Evolutionary conservation across 2,888 invertebrate species (phyloP).

Genomic region (Coleophora flavipennella): DNA sequence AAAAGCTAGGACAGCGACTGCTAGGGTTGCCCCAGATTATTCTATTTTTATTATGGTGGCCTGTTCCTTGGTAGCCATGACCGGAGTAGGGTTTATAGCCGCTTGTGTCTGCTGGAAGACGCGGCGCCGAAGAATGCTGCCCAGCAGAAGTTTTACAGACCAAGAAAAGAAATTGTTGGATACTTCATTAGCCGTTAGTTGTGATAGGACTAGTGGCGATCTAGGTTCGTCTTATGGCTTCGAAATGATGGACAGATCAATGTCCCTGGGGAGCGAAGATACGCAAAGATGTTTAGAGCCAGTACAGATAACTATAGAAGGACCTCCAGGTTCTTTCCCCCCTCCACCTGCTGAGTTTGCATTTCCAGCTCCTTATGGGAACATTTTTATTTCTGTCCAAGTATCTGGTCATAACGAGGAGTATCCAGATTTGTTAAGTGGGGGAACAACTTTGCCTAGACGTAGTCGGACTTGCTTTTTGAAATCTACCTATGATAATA

Average conservation of each 20-base stretch:
- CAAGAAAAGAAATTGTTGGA: constrained; percentile 91
- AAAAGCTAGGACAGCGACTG: constrained; percentile 80
- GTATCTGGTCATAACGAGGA: constrained; percentile 79
- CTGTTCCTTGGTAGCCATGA: constrained; percentile 78
- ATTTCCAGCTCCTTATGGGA: constrained; percentile 72
- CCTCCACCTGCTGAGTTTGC: constrained; percentile 67
- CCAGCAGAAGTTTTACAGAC: constrained; percentile 83
- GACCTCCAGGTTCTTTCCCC: constrained; percentile 51
- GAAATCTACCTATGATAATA: constrained; percentile 87
- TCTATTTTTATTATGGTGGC: constrained; percentile 80
- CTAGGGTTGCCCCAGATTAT: constrained; percentile 80
- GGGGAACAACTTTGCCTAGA: constrained; percentile 60
- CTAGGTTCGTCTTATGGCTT: constrained; percentile 68
- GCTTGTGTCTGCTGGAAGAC: constrained; percentile 74
- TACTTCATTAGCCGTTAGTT: constrained; percentile 77
- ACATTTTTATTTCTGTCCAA: constrained; percentile 90
- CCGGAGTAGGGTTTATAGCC: constrained; percentile 72
- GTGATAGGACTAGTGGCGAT: constrained; percentile 77
- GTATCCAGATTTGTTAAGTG: constrained; percentile 84
- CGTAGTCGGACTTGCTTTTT: constrained; percentile 65
- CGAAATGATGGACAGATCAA: constrained; percentile 66
- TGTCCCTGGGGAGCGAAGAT: constrained; percentile 65
- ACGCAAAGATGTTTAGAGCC: constrained; percentile 65
- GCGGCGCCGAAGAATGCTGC: constrained; percentile 80
- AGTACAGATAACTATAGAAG: constrained; percentile 75